Evolutionary conservation across 2,113 vertebrate genomes (phyloP), one percentile per base, ranked within the genome.

Genomic region (Potamarius usumacintae): DNA sequence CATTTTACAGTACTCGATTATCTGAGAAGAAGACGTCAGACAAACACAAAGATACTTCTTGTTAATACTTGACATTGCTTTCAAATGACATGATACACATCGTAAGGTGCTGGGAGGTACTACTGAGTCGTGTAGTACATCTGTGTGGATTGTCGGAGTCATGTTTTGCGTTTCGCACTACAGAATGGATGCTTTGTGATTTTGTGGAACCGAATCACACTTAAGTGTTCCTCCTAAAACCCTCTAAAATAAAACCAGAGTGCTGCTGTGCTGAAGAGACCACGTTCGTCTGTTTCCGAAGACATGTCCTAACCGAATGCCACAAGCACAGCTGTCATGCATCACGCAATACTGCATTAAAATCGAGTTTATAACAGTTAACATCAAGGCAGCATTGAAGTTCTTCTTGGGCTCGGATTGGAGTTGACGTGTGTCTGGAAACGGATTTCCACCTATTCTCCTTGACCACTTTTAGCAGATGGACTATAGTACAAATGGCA

Each of bases 81-180:
- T 85, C 79, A 91, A 91, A 85, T 90, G 92, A 90, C 92, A 93
- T 93, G 93, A 93, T 96, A 95, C 95, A 87, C 50, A 74, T 81
- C 90, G 91, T 95, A 96, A 95, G 95, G 95, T 96, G 95, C 95
- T 93, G 88, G 91, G 91, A 86, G 89, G 79, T 92, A 92, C 92
- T 74, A 82, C 30, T 53, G 74, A 53, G 48, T 90, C 50, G 12
- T 65, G 58, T 25, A 48, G 83, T 72, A 81, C 81, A 17, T 27
- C 60, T 69, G 58, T 30, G n/a, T 48, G 67, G 80, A 84, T 55
- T 82, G 79, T 88, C 81, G 48, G 53, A 50, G 27, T 62, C 30
- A 53, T 34, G 57, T 74, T 80, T 27, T 69, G 79, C 17, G 30
- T 53, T 77, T 79, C 62, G 53, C 18, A 17, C 27, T 79, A 11